Evolutionary conservation across 2,888 invertebrate genomes (phyloP).

Genomic region (Oscheius sp.): DNA sequence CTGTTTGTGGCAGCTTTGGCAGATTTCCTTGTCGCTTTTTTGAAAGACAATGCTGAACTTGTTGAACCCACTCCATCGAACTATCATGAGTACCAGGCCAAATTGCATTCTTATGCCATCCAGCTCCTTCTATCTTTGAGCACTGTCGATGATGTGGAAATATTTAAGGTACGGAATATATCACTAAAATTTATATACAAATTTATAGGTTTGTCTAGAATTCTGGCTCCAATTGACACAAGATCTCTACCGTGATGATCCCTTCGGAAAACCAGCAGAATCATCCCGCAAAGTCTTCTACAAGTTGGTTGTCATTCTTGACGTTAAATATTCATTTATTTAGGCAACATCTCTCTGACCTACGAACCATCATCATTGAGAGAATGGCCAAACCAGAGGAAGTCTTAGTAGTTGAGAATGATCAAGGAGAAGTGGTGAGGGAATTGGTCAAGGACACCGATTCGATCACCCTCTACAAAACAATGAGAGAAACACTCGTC

Average conservation of each 20-base stretch:
- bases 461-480: conserved; percentile 98
- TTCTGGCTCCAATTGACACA: conserved; percentile 95
- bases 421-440: conserved; percentile 93
- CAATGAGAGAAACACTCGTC: conserved; percentile 83
- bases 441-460: conserved; percentile 99
- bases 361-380: conserved; percentile 96
- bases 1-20: conserved; percentile 98
- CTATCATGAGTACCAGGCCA: conserved; percentile 26
- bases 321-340: not conserved
- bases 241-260: conserved; percentile 83
- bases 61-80: conserved; percentile 58
- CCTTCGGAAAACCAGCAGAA: conserved; percentile 35
- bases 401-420: conserved; percentile 98
- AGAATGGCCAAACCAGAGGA: conserved; percentile 99
- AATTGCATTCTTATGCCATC: conserved; percentile 66
- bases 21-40: conserved; percentile 93
- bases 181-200: no score
- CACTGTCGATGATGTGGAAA: conserved; percentile 98
- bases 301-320: not conserved
- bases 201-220: conserved; percentile 87
- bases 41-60: conserved; percentile 89
- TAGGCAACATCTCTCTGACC: conserved; percentile 74
- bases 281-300: not conserved
- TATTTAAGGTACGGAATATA: conserved; percentile 82
- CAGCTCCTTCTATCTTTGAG: conserved; percentile 79